Base-by-base conservation (phyloP, 2,888 invertebrate genomes). In the Dryadula phaetusa region DNA sequence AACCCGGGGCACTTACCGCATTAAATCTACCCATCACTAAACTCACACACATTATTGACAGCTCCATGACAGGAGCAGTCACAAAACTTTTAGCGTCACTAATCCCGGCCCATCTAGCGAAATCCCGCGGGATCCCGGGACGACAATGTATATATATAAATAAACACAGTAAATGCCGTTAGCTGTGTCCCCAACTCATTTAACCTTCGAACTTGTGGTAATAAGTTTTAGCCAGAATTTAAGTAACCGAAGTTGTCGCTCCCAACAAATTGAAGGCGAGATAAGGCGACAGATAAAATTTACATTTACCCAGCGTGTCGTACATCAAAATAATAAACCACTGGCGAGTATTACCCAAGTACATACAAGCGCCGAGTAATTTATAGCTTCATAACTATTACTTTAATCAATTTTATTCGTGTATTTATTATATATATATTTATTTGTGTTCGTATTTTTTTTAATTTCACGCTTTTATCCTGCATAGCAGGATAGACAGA, bases 141-240 rank as follows among this genome's bases (percentile, higher is more conserved):
- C 16, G 16, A 16, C 44, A 46, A 46, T 53, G 16, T 49, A 40
- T 49, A 49, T 61, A 64, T 68, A 68, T 66, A 65, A 54, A 52
- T 56, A 64, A 61, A 63, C 42, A 65, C 53, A 67, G 69, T 65
- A 72, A 70, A 74, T 74, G 71, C 76, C 79, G 73, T 72, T 78
- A 75, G 77, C 76, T 71, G 70, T 74, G 75, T 77, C 74, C 69
- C 67, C 44, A 71, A 77, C 77, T 70, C 72, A 62, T 49, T 64
- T 67, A 47, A 64, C 69, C 62, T 67, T 32, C 60, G 56, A 67
- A 60, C 65, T 44, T 37, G 34, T 28, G 62, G 68, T 65, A 62
- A 67, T 71, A 69, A 69, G 54, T 68, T 66, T 61, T 10, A 46
- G 22, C 40, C 56, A 22, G 54, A 22, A 52, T 47, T 66, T 46